These are phyloP conservation scores for Cheilosia variabilis DNA, from an alignment of 2,888 invertebrate species.

Conservation along the genomic window DNA sequence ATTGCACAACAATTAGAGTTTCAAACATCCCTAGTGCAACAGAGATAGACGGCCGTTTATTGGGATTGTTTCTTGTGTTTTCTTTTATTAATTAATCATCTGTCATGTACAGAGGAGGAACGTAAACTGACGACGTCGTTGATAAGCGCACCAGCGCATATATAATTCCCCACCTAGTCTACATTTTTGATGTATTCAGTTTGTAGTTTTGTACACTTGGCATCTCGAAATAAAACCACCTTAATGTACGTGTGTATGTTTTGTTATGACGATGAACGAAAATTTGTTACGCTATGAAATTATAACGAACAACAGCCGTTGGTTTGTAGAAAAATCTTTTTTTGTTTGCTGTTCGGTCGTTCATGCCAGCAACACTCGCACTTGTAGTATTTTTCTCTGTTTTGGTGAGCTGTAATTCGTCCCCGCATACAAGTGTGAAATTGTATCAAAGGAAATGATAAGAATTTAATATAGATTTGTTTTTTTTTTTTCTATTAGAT, in stretches of 20 bases:
- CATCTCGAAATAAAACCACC: neutral
- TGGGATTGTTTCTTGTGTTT: neutral
- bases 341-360: neutral
- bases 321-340: neutral
- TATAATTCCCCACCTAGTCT: neutral
- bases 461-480: neutral
- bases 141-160: constrained; percentile 6
- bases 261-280: constrained; percentile 14
- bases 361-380: neutral
- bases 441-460: neutral
- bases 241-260: neutral
- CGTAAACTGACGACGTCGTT: neutral
- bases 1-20: constrained; percentile 11
- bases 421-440: neutral
- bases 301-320: constrained; percentile 14
- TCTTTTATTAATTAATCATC: constrained; percentile 29
- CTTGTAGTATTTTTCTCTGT: too few relatives aligned
- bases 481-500: neutral
- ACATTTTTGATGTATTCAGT: neutral
- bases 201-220: neutral
- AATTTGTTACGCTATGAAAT: constrained; percentile 21
- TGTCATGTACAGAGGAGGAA: constrained; percentile 2
- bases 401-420: too few relatives aligned
- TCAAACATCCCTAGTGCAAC: neutral
- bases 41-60: constrained; percentile 6